phyloP scores from a whole-genome alignment of 2,797 vertebrate species.

The Hoplostethus atlanticus region DNA sequence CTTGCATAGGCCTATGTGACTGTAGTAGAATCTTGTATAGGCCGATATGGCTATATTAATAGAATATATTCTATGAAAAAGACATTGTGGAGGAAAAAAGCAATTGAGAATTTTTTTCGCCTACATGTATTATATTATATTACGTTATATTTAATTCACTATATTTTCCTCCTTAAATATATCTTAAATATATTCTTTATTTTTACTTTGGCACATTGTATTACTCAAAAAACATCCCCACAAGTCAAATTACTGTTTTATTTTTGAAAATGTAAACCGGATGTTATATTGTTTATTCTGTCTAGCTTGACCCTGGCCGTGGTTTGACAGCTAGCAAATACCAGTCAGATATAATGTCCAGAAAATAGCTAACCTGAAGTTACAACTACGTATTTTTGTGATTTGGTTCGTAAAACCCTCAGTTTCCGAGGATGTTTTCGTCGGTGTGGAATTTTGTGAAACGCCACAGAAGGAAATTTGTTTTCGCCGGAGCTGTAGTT shows the following conservation, averaged over 20 bases:
- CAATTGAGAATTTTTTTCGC: too few species aligned
- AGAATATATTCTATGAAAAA: too few species aligned
- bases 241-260: slow-evolving; percentile 29
- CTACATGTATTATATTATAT: too few species aligned
- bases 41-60: too few species aligned
- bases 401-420: neutral
- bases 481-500: slow-evolving; percentile 89
- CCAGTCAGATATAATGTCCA: slow-evolving; percentile 34
- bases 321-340: slow-evolving; percentile 46
- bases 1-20: too few species aligned
- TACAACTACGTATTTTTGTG: neutral
- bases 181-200: too few species aligned
- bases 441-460: slow-evolving; percentile 93
- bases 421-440: slow-evolving; percentile 85
- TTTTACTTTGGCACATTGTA: too few species aligned
- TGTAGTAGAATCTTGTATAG: too few species aligned
- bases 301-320: neutral
- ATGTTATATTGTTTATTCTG: fast-evolving
- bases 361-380: slow-evolving; percentile 3
- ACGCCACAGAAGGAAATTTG: slow-evolving; percentile 94
- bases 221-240: too few species aligned
- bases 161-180: too few species aligned
- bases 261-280: slow-evolving; percentile 16
- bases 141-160: too few species aligned
- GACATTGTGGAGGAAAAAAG: too few species aligned